Conservation (phyloP, 1,140 invertebrate genomes). For the Sarcophaga peregrina region DNA sequence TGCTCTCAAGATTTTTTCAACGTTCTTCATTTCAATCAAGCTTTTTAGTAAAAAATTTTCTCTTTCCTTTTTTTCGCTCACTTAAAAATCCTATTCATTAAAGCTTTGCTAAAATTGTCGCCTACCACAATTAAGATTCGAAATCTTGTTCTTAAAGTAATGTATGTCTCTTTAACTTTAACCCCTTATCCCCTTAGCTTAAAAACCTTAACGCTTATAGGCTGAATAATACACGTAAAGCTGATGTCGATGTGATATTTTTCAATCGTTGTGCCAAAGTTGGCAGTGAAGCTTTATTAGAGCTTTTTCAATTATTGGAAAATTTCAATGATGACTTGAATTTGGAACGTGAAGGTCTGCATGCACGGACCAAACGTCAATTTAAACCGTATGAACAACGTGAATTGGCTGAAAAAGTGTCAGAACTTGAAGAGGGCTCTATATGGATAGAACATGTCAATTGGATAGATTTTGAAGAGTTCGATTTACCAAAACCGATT, state of each 20-base stretch:
- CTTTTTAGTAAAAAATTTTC: too few species aligned
- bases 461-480: conserved; percentile 73
- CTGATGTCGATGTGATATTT: conserved; percentile 74
- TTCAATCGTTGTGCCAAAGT: conserved; percentile 92
- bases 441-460: conserved; percentile 59
- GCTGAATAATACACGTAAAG: conserved; percentile 80
- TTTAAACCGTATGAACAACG: conserved; percentile 60
- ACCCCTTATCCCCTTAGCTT: conserved; percentile 51
- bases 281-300: conserved; percentile 89
- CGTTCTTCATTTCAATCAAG: too few species aligned
- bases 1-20: too few species aligned
- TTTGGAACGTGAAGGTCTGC: conserved; percentile 51
- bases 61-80: too few species aligned
- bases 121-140: too few species aligned
- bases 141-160: too few species aligned
- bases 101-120: too few species aligned
- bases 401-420: conserved; percentile 31
- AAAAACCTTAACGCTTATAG: conserved; percentile 52
- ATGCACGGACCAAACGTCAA: conserved; percentile 47
- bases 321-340: conserved; percentile 51
- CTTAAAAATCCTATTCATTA: too few species aligned
- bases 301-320: conserved; percentile 76
- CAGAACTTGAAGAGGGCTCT: conserved; percentile 46
- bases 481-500: conserved; percentile 80
- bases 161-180: too few species aligned